phyloP scores from a whole-genome alignment of 2,888 invertebrate genomes.

The Alsophila aescularia region DNA sequence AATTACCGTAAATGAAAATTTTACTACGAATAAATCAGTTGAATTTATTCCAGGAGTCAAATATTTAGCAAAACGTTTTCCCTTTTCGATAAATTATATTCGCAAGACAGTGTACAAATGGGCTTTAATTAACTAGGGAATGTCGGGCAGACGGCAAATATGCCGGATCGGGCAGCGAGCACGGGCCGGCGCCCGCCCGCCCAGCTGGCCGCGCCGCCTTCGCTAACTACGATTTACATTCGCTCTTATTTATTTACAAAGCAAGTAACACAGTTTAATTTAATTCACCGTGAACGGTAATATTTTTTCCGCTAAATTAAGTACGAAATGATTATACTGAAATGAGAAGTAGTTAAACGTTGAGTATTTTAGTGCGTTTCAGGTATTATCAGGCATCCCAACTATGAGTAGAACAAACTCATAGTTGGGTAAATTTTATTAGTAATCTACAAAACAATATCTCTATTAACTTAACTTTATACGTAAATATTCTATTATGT shows the following conservation, averaged over 20 bases:
- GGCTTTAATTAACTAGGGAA: constrained; percentile 82
- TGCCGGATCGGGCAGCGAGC: constrained; percentile 60
- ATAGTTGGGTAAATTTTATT: no score
- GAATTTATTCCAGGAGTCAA: constrained; percentile 52
- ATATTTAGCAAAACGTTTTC: constrained; percentile 65
- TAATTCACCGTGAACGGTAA: constrained; percentile 52
- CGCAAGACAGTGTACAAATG: constrained; percentile 79
- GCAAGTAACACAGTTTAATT: constrained; percentile 57
- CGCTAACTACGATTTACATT: constrained; percentile 74
- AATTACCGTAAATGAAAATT: constrained; percentile 5
- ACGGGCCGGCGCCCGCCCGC: constrained; percentile 40
- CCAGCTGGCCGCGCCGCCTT: constrained; percentile 47
- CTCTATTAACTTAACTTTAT: no score
- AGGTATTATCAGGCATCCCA: no score
- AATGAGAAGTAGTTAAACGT: constrained; percentile 3
- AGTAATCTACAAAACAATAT: no score
- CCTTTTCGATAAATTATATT: constrained; percentile 77
- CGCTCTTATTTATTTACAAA: constrained; percentile 66
- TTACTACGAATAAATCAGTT: constrained; percentile 25
- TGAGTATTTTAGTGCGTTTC: not conserved
- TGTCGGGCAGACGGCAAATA: constrained; percentile 77
- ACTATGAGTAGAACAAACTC: no score
- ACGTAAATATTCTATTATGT: no score
- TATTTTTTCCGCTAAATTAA: constrained; percentile 39
- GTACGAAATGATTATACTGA: constrained; percentile 20